These are phyloP conservation scores for Pecten maximus DNA, from an alignment of 2,888 invertebrate genomes.

Conservation along the genomic window DNA sequence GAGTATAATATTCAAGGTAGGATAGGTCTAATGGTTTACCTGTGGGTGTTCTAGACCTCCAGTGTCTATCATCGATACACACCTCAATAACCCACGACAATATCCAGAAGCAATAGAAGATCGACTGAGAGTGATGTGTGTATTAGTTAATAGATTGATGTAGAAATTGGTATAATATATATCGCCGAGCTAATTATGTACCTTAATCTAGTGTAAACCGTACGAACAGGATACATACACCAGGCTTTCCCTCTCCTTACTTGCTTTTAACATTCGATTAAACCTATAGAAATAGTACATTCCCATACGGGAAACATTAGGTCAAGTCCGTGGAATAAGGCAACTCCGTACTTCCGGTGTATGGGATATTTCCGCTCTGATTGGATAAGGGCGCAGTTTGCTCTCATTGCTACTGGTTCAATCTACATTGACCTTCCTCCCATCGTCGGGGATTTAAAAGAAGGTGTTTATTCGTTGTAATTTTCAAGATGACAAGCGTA, in stretches of 20 bases:
- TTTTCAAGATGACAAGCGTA: slow-evolving; percentile 14
- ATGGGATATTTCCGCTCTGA: not conserved
- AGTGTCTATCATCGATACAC: too few species aligned
- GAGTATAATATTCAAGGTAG: too few species aligned
- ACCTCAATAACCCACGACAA: too few species aligned
- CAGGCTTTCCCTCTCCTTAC: not conserved
- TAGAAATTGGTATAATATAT: not conserved
- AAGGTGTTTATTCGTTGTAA: not conserved
- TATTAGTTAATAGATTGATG: too few species aligned
- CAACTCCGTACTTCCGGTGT: not conserved
- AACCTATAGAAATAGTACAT: not conserved
- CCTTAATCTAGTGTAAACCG: not conserved
- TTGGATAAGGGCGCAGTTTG: slow-evolving; percentile 17
- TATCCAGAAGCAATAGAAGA: too few species aligned
- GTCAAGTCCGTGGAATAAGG: slow-evolving; percentile 16
- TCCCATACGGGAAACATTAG: slow-evolving; percentile 5
- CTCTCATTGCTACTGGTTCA: not conserved
- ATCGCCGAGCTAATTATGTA: not conserved
- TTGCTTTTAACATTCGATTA: not conserved
- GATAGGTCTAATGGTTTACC: too few species aligned
- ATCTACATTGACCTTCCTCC: not conserved
- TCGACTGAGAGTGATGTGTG: too few species aligned
- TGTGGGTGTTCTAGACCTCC: too few species aligned
- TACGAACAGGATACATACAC: not conserved
- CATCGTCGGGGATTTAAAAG: not conserved